phyloP scores from a whole-genome alignment of 2,797 vertebrate genomes.

The Helarctos malayanus region DNA sequence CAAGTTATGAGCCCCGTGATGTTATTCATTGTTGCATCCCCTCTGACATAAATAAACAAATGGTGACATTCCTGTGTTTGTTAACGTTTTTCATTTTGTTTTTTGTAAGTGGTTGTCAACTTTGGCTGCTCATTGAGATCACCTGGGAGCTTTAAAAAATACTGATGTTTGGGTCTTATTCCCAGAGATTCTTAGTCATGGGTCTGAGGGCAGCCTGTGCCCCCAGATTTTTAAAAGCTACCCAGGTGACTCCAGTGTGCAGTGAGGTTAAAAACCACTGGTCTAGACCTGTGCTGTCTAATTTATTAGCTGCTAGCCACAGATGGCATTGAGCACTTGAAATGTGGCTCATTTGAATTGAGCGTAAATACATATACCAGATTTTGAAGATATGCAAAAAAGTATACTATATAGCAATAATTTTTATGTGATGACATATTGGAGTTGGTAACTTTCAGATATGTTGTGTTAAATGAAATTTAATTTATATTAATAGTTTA shows the following conservation, averaged over 20 bases:
- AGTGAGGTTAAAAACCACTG: background rate
- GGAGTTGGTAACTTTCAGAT: conserved; percentile 12
- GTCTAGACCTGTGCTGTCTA: background rate
- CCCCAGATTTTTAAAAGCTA: background rate
- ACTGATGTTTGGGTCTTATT: background rate
- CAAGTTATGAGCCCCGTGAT: background rate
- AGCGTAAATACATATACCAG: background rate
- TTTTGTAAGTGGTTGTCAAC: background rate
- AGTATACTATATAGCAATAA: background rate
- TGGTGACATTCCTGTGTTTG: background rate
- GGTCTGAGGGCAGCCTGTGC: background rate
- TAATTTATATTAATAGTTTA: background rate
- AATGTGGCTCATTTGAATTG: background rate
- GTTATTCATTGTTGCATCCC: background rate
- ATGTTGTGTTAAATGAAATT: conserved; percentile 8
- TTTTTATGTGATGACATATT: background rate
- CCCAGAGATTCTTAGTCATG: background rate
- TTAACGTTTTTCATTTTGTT: background rate
- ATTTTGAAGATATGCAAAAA: background rate
- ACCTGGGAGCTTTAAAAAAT: background rate
- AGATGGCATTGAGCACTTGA: background rate
- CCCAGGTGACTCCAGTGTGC: background rate
- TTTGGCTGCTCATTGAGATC: background rate
- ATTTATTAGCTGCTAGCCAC: background rate
- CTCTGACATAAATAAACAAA: background rate